phyloP scores from a whole-genome alignment of 2,888 invertebrate species.

The Spisula solida region DNA sequence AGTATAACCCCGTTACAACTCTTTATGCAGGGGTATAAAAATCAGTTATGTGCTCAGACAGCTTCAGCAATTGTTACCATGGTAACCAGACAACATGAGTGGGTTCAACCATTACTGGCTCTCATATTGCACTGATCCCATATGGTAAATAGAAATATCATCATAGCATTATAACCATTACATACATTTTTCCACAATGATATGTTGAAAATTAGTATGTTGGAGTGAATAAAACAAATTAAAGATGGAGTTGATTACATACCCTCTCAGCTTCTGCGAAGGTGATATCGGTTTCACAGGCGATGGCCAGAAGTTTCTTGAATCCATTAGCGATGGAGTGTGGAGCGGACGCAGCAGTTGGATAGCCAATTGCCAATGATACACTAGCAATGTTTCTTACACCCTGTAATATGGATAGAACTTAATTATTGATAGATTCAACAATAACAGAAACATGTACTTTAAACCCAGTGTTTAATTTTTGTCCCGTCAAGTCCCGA shows the following conservation, averaged over 20 bases:
- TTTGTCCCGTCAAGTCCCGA: too few species aligned
- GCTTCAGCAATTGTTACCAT: constrained; percentile 71
- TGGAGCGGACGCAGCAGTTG: constrained; percentile 98
- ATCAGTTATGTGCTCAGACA: constrained; percentile 63
- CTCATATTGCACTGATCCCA: constrained; percentile 56
- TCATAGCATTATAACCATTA: constrained; percentile 39
- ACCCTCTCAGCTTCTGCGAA: constrained; percentile 98
- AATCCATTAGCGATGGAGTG: constrained; percentile 99
- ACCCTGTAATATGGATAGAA: constrained; percentile 89
- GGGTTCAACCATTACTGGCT: constrained; percentile 82
- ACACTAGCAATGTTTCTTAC: constrained; percentile 98
- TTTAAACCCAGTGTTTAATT: too few species aligned
- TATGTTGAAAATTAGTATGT: too few species aligned
- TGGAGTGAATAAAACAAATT: too few species aligned
- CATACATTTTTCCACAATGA: too few species aligned
- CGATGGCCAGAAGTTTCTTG: constrained; percentile 98
- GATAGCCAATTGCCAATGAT: constrained; percentile 97
- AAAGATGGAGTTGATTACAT: constrained; percentile 89
- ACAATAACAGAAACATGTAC: neutral
- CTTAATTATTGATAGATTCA: neutral
- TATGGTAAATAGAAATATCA: constrained; percentile 43
- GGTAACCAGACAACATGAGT: constrained; percentile 70
- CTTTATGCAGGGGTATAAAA: too few species aligned
- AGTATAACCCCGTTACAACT: neutral
- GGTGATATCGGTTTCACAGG: constrained; percentile 97